phyloP scores from a whole-genome alignment of 1,140 invertebrate species.

The Orius laevigatus region DNA sequence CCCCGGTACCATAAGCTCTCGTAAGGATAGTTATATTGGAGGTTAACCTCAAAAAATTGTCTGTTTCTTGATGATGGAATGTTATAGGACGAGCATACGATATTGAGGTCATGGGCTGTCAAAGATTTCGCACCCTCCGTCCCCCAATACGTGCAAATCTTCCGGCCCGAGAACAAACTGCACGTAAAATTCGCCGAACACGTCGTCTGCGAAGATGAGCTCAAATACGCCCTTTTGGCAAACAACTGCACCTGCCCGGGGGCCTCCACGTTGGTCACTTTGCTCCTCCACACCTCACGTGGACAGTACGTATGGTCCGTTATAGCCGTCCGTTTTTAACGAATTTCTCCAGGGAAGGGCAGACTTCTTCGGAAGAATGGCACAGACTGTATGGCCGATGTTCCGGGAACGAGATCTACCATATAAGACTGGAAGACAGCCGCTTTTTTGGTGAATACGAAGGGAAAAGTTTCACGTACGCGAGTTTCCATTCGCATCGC shows the following conservation, averaged over 20 bases:
- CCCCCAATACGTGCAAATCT: constrained; percentile 95
- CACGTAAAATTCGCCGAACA: constrained; percentile 97
- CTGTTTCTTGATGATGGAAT: not conserved
- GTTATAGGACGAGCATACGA: constrained; percentile 82
- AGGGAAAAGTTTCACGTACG: constrained; percentile 96
- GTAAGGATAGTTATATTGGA: too few species aligned
- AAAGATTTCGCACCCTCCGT: constrained; percentile 93
- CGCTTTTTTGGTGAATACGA: constrained; percentile 96
- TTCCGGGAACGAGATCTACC: constrained; percentile 97
- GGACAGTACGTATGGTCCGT: constrained; percentile 84
- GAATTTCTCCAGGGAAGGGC: constrained; percentile 51
- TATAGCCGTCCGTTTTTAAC: not conserved
- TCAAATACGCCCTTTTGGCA: constrained; percentile 90
- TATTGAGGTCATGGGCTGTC: constrained; percentile 92
- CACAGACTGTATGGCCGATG: constrained; percentile 91
- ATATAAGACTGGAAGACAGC: constrained; percentile 85
- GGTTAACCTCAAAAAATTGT: too few species aligned
- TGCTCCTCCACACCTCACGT: constrained; percentile 85
- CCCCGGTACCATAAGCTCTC: too few species aligned
- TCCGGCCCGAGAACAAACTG: constrained; percentile 92
- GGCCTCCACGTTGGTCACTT: constrained; percentile 86
- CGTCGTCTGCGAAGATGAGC: constrained; percentile 94
- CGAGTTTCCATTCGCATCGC: constrained; percentile 94
- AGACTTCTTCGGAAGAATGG: constrained; percentile 93
- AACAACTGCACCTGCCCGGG: constrained; percentile 97